Evolutionary conservation across 30 jellyfish, hydroid and myxozoan genomes (phyloP), one percentile per base, ranked within the genome.

Genomic region (Nemopilema nomurai): DNA sequence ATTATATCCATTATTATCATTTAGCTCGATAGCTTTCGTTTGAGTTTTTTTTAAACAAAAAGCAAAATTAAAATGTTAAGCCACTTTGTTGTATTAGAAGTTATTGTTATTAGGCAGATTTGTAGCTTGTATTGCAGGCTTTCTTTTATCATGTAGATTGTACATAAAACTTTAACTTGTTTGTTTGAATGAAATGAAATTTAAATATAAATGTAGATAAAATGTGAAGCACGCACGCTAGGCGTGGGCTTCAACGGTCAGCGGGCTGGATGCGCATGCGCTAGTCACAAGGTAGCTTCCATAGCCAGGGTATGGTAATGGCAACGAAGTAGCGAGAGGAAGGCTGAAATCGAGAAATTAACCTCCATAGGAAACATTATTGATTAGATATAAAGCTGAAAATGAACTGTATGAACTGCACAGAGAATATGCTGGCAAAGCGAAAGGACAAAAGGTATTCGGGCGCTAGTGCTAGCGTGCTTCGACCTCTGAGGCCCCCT

Each of bases 401-500:
- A 63, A 86, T 86, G 95, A 86, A 78, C 76, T 86, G 95, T 69
- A 86, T 86, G 89, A 86, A 86, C 28, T 86, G 95, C 69, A 41
- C 86, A n/a, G 95, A 86, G 74, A 86, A 86, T 77, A 77, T 79
- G 87, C 89, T 77, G 51, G 76, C 81, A 25, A 77, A 78, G 76
- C 89, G 89, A 30, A 77, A 78, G 32, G 95, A 86, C 77, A 78
- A 77, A 49, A 79, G 89, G 28, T 78, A 69, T 32, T 49, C 84
- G 28, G 74, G 76, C 67, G 49, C 86, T 4, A 66, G 72, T 22
- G 6, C 91, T 18, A 84, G 76, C 78, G 87, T 63, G 24, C 87
- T 84, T 49, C 93, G 93, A 49, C 93, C 93, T 22, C 18, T 74
- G 83, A 84, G 93, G 77, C 85, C 87, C 82, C 93, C 93, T 57